A percentile compares a stretch with the other conserved stretches of the same genome.
Evolutionary conservation across 2,888 invertebrate species (phyloP).

Genomic region (Poecilobothrus nobilitatus): DNA sequence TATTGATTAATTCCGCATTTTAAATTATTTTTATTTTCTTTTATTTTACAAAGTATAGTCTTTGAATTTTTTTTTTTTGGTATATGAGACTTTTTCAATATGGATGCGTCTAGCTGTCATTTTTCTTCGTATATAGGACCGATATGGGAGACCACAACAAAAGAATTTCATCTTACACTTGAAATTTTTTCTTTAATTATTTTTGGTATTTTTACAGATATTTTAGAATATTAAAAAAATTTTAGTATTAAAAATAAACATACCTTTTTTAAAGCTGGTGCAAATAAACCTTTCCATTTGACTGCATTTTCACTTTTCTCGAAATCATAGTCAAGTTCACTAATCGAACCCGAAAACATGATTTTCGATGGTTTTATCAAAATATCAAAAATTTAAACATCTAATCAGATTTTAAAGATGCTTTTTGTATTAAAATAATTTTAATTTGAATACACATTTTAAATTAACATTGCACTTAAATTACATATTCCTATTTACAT

Average conservation of each 20-base stretch:
- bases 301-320: conserved; percentile 77
- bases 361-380: background rate
- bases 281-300: conserved; percentile 89
- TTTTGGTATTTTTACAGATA: too few species aligned
- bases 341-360: conserved; percentile 4
- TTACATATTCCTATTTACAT: conserved; percentile 4
- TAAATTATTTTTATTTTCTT: background rate
- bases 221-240: too few species aligned
- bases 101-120: conserved; percentile 1
- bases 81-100: background rate
- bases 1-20: too few species aligned
- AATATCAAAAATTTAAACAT: background rate
- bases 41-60: background rate
- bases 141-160: background rate
- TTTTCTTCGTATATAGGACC: background rate
- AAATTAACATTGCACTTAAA: background rate
- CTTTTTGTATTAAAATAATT: background rate
- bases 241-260: background rate
- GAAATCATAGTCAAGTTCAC: conserved; percentile 55
- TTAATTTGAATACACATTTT: background rate
- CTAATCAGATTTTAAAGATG: background rate
- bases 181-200: background rate
- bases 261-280: conserved; percentile 80
- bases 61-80: background rate
- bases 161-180: background rate